Base-by-base conservation (phyloP, 2,888 invertebrate genomes). In the Geotrupes spiniger region DNA sequence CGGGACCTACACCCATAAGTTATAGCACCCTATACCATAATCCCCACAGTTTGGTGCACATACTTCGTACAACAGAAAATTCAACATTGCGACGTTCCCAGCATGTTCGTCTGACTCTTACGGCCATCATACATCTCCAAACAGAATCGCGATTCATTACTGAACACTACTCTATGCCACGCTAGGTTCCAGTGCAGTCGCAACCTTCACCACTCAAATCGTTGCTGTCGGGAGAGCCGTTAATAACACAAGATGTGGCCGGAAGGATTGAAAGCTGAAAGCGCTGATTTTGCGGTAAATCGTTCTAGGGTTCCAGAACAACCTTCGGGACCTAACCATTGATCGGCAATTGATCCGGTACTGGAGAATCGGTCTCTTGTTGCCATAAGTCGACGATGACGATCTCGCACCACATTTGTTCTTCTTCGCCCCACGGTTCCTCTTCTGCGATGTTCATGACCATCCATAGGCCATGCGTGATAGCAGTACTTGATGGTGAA, bases 111-210 rank as follows among this genome's bases (percentile, higher is more conserved):
- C 15, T 11, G 11, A 15, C 28, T 12, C 11, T 37, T 37, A 6
- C 17, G 38, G 10, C 16, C 28, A 12, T 27, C 41, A 41, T 33
- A n/a, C 42, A 42, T 33, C 12, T 16, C 42, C 10, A 42, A 2
- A 21, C 42, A 33, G 16, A 31, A 42, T 42, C 42, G n/a, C 9
- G 42, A 42, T 42, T 42, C 16, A 42, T 36, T 25, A 4, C 42
- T 33, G 36, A 42, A 21, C 14, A 27, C 12, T 17, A 15, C 29
- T 16, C 21, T 41, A n/a, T 42, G 9, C 16, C 31, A 31, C 10
- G 28, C 41, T n/a, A 14, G n/a, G 41, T 28, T 29, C 31, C 41
- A 42, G 2, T 1, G 29, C n/a, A 33, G 2, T 33, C 33, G 12
- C 15, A 29, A 2, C 26, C 14, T 2, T 1, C n/a, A 10, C 28